Evolutionary conservation across 2,888 invertebrate species (phyloP), one percentile per base, ranked within the genome.

Genomic region (Phyllotreta striolata): DNA sequence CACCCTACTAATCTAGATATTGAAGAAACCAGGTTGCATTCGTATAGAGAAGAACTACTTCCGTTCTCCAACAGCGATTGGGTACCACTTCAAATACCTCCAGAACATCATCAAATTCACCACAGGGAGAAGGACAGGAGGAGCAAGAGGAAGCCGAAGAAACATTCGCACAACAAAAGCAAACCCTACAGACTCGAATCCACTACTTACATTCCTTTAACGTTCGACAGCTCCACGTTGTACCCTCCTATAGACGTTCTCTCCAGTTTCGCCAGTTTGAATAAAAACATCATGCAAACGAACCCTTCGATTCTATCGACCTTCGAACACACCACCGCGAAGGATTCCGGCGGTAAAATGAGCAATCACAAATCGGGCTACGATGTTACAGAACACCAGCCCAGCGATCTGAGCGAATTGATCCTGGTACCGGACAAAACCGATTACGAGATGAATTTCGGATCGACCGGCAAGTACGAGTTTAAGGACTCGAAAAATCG

Each of bases 301-400:
- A 52, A 52, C 2, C 52, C 52, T 38, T 37, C 38, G 2, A 38
- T 39, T 38, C 10, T 52, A 12, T 13, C 52, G 1, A 38, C 9
- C 6, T 38, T 38, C 5, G 38, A 52, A 6, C 38, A n/a, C 3
- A 52, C 52, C 8, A 38, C 10, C 24, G 5, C 34, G 37, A 62
- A 47, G 55, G 51, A 54, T n/a, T 6, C 35, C 9, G 40, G 10
- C 1, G 55, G 52, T 55, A 54, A 55, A 3, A 40, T 65, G 40
- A 60, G 61, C n/a, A 65, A 67, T 13, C 63, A 67, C 39, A 47
- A 49, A 34, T 5, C 47, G 6, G 51, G 38, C 49, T 67, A 67
- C 37, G 65, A 63, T 8, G 60, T 59, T 3, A 51, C 43, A n/a
- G 66, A 62, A 38, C 40, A 59, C 14, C 37, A 37, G 7, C 46